These are phyloP conservation scores for Eristalis arbustorum DNA, from an alignment of 2,888 invertebrate genomes.

Conservation along the genomic window DNA sequence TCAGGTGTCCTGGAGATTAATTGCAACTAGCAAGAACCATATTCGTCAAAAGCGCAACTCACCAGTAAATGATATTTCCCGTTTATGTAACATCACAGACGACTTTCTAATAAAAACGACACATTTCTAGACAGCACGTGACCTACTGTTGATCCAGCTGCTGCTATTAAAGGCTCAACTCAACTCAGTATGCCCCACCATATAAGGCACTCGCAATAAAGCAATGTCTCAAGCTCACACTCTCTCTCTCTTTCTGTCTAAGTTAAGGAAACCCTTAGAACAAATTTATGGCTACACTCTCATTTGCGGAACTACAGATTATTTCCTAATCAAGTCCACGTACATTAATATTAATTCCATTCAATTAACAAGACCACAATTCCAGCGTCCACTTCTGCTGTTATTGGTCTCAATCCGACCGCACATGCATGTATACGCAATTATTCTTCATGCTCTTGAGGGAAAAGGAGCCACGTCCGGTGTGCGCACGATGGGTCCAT, in stretches of 20 bases:
- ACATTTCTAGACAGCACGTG: too few species aligned
- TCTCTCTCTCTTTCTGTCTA: neutral
- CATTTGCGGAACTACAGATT: constrained; percentile 48
- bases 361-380: constrained; percentile 65
- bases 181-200: too few species aligned
- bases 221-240: constrained; percentile 4
- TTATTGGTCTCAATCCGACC: constrained; percentile 16
- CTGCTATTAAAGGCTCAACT: too few species aligned
- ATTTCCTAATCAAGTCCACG: constrained; percentile 65
- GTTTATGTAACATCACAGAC: too few species aligned
- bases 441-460: constrained; percentile 42
- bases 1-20: too few species aligned
- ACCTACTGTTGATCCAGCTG: too few species aligned
- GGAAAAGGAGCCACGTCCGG: constrained; percentile 22
- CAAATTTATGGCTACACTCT: constrained; percentile 53
- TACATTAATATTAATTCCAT: constrained; percentile 67
- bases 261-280: constrained; percentile 43
- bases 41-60: too few species aligned
- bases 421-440: constrained; percentile 31
- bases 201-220: constrained; percentile 7
- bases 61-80: too few species aligned
- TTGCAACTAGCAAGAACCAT: too few species aligned
- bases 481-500: constrained; percentile 45
- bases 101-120: too few species aligned
- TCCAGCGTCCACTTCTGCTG: constrained; percentile 26